phyloP scores from a whole-genome alignment of 2,797 vertebrate species.

The Bufotes viridis region DNA sequence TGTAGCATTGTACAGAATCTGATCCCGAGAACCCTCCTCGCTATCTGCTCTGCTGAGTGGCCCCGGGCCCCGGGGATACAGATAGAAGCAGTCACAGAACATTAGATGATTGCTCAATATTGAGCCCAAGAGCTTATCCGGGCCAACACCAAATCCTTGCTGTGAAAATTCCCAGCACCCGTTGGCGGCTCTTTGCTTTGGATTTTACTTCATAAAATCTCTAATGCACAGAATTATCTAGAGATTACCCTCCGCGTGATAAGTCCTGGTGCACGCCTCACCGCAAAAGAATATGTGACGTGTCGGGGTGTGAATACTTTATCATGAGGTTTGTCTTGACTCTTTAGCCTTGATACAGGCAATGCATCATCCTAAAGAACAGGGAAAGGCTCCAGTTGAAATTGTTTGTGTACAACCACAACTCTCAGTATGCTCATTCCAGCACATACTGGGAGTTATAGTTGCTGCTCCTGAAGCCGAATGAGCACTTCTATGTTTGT shows the following conservation, averaged over 20 bases:
- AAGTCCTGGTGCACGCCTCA: too few relatives aligned
- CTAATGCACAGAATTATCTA: background rate
- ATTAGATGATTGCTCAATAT: background rate
- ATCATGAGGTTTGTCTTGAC: background rate
- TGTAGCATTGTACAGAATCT: too few relatives aligned
- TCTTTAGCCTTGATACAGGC: background rate
- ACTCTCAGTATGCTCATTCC: too few relatives aligned
- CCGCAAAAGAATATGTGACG: background rate
- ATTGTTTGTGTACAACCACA: too few relatives aligned
- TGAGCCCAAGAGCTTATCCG: background rate
- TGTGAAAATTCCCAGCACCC: background rate
- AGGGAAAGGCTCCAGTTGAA: too few relatives aligned
- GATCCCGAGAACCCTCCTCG: too few relatives aligned
- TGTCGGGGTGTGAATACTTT: background rate
- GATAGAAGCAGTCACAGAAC: background rate
- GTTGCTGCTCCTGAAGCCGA: too few relatives aligned
- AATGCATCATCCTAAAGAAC: too few relatives aligned
- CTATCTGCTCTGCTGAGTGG: too few relatives aligned
- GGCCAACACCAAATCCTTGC: background rate
- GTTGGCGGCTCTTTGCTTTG: conserved; percentile 10
- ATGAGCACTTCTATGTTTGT: too few relatives aligned
- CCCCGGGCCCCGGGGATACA: background rate
- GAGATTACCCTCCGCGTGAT: background rate
- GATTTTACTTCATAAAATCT: conserved; percentile 1
- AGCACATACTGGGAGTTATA: too few relatives aligned